Conservation (phyloP, 1,140 invertebrate species). For the Pinna nobilis region DNA sequence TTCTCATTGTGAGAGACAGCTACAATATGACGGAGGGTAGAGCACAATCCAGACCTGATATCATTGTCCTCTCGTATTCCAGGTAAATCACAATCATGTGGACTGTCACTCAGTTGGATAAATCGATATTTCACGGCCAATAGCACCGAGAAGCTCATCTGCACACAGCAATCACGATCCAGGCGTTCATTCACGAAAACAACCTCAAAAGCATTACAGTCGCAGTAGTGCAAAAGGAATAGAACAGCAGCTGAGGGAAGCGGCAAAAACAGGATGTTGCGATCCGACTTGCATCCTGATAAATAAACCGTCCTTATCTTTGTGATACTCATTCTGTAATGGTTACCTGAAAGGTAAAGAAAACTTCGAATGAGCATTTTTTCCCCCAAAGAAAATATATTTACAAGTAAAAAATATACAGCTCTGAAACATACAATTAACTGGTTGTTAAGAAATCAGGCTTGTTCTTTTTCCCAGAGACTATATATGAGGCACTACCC, state of each 20-base stretch:
- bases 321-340: too few relatives aligned
- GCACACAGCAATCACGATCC: conserved; percentile 9
- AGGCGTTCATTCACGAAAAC: conserved; percentile 42
- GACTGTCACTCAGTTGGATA: not conserved
- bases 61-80: conserved; percentile 37
- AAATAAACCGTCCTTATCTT: too few relatives aligned
- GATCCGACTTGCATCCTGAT: too few relatives aligned
- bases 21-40: conserved; percentile 57
- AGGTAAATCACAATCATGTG: conserved; percentile 54
- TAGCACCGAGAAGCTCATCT: not conserved
- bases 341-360: too few relatives aligned
- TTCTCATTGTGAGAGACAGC: conserved; percentile 37
- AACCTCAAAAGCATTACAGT: conserved; percentile 38
- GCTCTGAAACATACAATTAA: too few relatives aligned
- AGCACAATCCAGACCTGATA: conserved; percentile 63
- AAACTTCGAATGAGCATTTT: too few relatives aligned
- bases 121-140: conserved; percentile 9
- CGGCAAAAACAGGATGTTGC: too few relatives aligned
- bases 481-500: too few relatives aligned
- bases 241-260: conserved; percentile 58
- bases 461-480: too few relatives aligned
- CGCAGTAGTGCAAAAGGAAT: conserved; percentile 57
- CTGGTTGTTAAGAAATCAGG: too few relatives aligned
- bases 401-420: too few relatives aligned
- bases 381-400: too few relatives aligned